phyloP scores from a whole-genome alignment of 2,888 invertebrate genomes.

The Theristus sp. region DNA sequence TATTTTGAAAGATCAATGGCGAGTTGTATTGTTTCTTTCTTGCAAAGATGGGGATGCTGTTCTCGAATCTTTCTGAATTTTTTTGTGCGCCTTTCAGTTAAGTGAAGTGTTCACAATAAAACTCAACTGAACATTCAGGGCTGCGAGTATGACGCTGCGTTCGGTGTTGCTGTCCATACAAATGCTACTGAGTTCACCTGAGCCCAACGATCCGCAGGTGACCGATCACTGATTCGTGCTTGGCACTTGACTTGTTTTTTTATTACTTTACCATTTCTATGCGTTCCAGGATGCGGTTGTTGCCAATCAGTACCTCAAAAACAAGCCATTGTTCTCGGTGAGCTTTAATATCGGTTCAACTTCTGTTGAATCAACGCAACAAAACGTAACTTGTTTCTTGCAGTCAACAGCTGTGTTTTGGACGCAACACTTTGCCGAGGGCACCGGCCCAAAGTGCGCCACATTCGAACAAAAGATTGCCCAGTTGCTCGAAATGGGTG shows the following conservation, averaged over 20 bases:
- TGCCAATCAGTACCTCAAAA: constrained; percentile 83
- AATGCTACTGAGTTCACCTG: constrained; percentile 52
- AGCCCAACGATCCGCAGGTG: constrained; percentile 37
- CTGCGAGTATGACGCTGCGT: constrained; percentile 89
- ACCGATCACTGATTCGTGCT: background rate
- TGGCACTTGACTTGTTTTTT: too few relatives aligned
- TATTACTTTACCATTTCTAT: background rate
- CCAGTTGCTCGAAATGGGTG: constrained; percentile 77
- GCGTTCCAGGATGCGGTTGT: constrained; percentile 60
- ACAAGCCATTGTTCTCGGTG: constrained; percentile 25
- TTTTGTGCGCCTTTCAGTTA: too few relatives aligned
- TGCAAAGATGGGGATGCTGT: too few relatives aligned
- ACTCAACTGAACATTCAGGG: too few relatives aligned
- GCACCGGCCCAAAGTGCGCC: constrained; percentile 46
- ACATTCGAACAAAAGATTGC: constrained; percentile 72
- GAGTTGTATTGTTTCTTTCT: background rate
- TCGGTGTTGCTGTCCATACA: constrained; percentile 87
- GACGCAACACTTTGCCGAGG: constrained; percentile 80
- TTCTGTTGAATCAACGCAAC: too few relatives aligned
- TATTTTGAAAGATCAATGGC: constrained; percentile 60
- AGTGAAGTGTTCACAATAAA: too few relatives aligned
- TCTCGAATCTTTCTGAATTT: too few relatives aligned
- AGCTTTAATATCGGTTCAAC: background rate
- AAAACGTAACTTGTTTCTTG: background rate
- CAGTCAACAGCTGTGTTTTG: constrained; percentile 74